phyloP scores from a whole-genome alignment of 2,113 vertebrate genomes.

The Dunckerocampus dactyliophorus region DNA sequence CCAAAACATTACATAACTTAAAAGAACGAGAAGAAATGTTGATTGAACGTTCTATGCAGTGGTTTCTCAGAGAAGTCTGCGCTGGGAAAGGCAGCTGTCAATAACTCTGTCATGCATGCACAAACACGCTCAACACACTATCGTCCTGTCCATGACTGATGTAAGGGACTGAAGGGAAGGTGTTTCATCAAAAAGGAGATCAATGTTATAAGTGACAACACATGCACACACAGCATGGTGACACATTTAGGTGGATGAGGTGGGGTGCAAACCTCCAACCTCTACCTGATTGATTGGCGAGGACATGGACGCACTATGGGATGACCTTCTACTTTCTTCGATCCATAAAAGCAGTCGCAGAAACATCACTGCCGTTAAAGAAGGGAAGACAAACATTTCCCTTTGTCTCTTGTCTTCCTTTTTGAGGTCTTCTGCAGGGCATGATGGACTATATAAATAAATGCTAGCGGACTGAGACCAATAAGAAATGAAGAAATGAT shows the following conservation, averaged over 20 bases:
- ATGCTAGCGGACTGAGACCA: neutral
- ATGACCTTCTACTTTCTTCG: slow-evolving; percentile 43
- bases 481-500: neutral
- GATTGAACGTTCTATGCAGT: no score
- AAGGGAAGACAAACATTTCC: slow-evolving; percentile 44
- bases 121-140: neutral
- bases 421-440: neutral
- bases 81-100: slow-evolving; percentile 10
- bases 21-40: no score
- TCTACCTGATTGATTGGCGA: slow-evolving; percentile 31
- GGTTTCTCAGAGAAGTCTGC: neutral
- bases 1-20: no score
- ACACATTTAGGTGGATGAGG: slow-evolving; percentile 29
- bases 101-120: slow-evolving; percentile 11
- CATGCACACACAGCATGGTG: slow-evolving; percentile 26
- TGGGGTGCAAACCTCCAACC: slow-evolving; percentile 45
- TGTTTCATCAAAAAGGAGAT: slow-evolving; percentile 57
- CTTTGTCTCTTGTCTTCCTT: neutral
- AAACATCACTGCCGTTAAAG: slow-evolving; percentile 27
- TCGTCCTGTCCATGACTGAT: slow-evolving; percentile 33
- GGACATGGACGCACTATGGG: slow-evolving; percentile 11
- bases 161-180: slow-evolving; percentile 47
- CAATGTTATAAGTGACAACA: slow-evolving; percentile 52
- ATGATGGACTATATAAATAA: neutral
- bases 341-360: slow-evolving; percentile 28